A percentile compares a stretch with the other conserved stretches of the same genome.
phyloP scores from a whole-genome alignment of 2,797 vertebrate species.

The Heteromormyrus szaboi region DNA sequence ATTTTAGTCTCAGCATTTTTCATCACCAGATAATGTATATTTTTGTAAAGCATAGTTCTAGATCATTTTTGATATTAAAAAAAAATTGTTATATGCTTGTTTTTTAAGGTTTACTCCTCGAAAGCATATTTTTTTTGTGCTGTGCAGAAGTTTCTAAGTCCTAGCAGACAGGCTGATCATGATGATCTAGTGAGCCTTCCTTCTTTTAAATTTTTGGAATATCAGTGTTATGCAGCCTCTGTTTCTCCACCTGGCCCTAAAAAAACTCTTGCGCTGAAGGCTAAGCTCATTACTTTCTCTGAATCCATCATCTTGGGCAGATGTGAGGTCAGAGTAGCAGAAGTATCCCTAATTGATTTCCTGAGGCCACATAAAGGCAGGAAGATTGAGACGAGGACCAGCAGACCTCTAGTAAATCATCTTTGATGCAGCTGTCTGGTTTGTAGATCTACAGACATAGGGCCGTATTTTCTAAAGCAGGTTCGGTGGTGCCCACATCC shows the following conservation, averaged over 20 bases:
- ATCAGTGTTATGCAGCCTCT: not conserved
- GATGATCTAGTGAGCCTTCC: constrained; percentile 19
- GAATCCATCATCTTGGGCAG: constrained; percentile 36
- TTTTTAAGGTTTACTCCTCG: not conserved
- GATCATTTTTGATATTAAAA: not conserved
- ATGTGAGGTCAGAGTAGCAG: constrained; percentile 31
- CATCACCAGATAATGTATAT: not conserved
- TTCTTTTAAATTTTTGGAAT: not conserved
- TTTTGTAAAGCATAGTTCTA: not conserved
- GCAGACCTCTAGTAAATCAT: constrained; percentile 40
- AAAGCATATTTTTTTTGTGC: constrained; percentile 21
- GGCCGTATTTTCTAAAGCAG: not conserved
- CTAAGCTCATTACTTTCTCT: constrained; percentile 5
- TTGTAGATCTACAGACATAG: not conserved
- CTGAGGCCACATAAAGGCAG: constrained; percentile 32
- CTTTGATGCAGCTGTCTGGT: constrained; percentile 41
- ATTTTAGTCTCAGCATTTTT: not conserved
- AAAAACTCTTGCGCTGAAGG: not conserved
- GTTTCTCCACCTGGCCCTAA: not conserved
- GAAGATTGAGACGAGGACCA: constrained; percentile 31
- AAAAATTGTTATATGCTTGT: not conserved
- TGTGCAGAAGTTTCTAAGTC: not conserved
- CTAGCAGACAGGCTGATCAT: constrained; percentile 29
- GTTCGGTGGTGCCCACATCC: not conserved
- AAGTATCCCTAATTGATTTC: constrained; percentile 44